Conservation (phyloP, 2,888 invertebrate species). For the Lasiommata megera region DNA sequence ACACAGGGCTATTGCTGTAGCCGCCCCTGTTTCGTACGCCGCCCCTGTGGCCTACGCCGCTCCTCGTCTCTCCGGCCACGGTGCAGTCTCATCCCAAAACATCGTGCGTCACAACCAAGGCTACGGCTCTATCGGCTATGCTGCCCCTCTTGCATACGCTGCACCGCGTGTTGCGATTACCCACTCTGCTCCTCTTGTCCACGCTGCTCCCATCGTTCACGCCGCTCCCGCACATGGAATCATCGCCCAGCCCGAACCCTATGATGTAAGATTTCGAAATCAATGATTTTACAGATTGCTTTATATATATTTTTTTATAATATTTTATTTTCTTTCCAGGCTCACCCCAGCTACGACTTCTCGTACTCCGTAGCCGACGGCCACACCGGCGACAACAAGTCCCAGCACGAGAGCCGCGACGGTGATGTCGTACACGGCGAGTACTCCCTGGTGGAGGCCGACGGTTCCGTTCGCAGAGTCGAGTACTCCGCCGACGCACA, state of each 20-base stretch:
- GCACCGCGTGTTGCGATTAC: slow-evolving; percentile 39
- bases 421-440: slow-evolving; percentile 81
- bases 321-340: slow-evolving; percentile 45
- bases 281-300: too few relatives aligned
- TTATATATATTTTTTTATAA: too few relatives aligned
- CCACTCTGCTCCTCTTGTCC: too few relatives aligned
- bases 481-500: slow-evolving; percentile 71
- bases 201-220: too few relatives aligned
- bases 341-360: slow-evolving; percentile 77
- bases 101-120: slow-evolving; percentile 61
- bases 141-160: slow-evolving; percentile 34
- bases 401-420: slow-evolving; percentile 76
- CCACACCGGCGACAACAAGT: slow-evolving; percentile 80
- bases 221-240: too few relatives aligned
- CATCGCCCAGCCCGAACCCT: too few relatives aligned
- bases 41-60: slow-evolving; percentile 17
- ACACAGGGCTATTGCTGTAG: slow-evolving; percentile 33
- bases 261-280: too few relatives aligned
- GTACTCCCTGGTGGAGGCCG: slow-evolving; percentile 62
- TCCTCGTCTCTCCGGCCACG: slow-evolving; percentile 50
- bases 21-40: slow-evolving; percentile 37
- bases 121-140: slow-evolving; percentile 39
- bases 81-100: slow-evolving; percentile 58
- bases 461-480: slow-evolving; percentile 72
- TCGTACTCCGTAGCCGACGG: slow-evolving; percentile 78